Conservation (phyloP, 2,797 vertebrate species). For the Cephalopachus bancanus region DNA sequence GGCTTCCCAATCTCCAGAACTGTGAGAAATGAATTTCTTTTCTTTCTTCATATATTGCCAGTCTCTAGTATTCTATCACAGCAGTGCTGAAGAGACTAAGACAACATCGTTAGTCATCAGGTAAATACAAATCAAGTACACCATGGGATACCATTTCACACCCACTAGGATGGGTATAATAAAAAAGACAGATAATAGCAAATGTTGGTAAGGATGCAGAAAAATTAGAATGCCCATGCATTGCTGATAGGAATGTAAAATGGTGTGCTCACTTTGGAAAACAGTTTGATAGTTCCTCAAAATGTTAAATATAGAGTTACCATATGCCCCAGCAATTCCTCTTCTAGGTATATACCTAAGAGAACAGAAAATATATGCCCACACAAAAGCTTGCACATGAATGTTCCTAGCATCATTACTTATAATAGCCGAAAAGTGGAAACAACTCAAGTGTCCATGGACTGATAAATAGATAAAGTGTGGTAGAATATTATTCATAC, state of each 20-base stretch:
- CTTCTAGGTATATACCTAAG: neutral
- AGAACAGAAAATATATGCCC: neutral
- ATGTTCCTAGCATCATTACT: neutral
- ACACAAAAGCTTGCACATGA: neutral
- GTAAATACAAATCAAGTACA: neutral
- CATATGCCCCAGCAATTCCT: neutral
- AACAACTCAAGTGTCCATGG: neutral
- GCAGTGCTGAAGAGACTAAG: neutral
- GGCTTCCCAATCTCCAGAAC: neutral
- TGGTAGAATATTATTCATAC: neutral
- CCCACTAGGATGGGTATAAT: neutral
- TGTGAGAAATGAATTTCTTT: neutral
- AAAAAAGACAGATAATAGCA: neutral
- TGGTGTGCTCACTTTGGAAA: neutral
- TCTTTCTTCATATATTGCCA: neutral
- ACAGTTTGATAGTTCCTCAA: neutral
- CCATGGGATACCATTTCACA: neutral
- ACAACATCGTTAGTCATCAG: neutral
- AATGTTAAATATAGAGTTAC: neutral
- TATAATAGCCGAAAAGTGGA: neutral
- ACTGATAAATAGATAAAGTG: neutral
- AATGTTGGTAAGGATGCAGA: neutral
- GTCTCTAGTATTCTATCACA: neutral
- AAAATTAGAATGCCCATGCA: neutral
- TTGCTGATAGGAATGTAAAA: neutral